Conservation (phyloP, 1,140 invertebrate genomes). For the Bombus turneri region DNA sequence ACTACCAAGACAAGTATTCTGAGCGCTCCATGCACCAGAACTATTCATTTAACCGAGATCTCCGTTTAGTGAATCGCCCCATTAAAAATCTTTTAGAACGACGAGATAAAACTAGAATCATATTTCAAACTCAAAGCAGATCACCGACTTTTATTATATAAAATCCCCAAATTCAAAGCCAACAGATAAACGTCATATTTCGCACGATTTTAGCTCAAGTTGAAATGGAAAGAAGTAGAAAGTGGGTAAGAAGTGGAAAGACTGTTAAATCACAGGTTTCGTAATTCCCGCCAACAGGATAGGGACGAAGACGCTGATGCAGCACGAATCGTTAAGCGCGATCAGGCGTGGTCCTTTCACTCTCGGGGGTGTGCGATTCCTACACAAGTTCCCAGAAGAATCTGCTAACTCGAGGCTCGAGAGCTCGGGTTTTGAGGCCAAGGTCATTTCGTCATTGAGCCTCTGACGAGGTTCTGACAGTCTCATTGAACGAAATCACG, state of each 20-base stretch:
- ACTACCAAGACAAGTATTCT: background rate
- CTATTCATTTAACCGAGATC: background rate
- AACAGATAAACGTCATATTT: background rate
- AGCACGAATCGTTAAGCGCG: constrained; percentile 24
- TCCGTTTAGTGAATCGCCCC: background rate
- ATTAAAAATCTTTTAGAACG: background rate
- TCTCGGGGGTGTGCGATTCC: constrained; percentile 58
- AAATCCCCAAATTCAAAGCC: background rate
- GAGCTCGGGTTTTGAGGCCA: constrained; percentile 69
- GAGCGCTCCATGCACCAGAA: background rate
- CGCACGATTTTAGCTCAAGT: background rate
- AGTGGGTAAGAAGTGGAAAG: too few relatives aligned
- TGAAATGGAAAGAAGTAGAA: background rate
- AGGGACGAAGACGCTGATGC: constrained; percentile 24
- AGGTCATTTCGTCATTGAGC: constrained; percentile 60
- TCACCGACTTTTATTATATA: background rate
- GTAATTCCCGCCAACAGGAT: constrained; percentile 37
- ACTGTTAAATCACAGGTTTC: constrained; percentile 23
- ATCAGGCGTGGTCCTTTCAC: constrained; percentile 69
- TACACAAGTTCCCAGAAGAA: constrained; percentile 62
- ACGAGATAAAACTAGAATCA: background rate
- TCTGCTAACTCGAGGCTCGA: constrained; percentile 62
- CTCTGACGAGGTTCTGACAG: constrained; percentile 8
- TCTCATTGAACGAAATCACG: background rate
- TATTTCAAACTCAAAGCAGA: background rate